Base-by-base conservation (phyloP, 2,113 vertebrate species). In the Scomber japonicus region DNA sequence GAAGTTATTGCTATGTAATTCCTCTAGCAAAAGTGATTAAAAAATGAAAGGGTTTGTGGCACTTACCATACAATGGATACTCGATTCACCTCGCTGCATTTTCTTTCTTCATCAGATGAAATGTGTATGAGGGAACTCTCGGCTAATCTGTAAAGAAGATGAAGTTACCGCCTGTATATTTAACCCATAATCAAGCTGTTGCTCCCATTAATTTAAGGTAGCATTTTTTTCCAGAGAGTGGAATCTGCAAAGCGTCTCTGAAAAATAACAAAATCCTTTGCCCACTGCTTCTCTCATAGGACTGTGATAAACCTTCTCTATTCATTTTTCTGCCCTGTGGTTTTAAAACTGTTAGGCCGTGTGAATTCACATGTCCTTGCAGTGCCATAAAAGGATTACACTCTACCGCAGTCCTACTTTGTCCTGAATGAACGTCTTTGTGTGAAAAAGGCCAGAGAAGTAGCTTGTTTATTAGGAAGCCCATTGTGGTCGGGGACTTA, bases 381-480 rank as follows among this genome's bases (percentile, higher is more conserved):
- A 53, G 48, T 59, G 63, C 45, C 17, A 57, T 62, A 46, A 72
- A 84, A 87, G 9, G 55, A 75, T 63, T 68, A 3, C n/a, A 50
- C 14, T 81, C 45, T 19, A 16, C 65, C 3, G 0, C 66, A 61
- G 87, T 27, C 76, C 73, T 21, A 75, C 40, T 88, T 83, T 51
- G 45, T 84, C 44, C 60, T 91, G 60, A 91, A 92, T 88, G 69
- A 79, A 55, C 44, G 27, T 77, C 91, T 91, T 92, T 93, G 91
- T 93, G 5, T 83, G 60, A 86, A 69, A 65, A 21, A 56, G 11
- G 54, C 64, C 78, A 61, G 74, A 46, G 49, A 63, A 50, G 35
- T 50, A 49, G 1, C 78, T 75, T 69, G 48, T 81, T 89, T 83
- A 40, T 76, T 27, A 81, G 60, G 51, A 54, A 4, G 11, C 48